Evolutionary conservation across 2,113 vertebrate species (phyloP), one percentile per base, ranked within the genome.

Genomic region (Typhlomys cinereus): DNA sequence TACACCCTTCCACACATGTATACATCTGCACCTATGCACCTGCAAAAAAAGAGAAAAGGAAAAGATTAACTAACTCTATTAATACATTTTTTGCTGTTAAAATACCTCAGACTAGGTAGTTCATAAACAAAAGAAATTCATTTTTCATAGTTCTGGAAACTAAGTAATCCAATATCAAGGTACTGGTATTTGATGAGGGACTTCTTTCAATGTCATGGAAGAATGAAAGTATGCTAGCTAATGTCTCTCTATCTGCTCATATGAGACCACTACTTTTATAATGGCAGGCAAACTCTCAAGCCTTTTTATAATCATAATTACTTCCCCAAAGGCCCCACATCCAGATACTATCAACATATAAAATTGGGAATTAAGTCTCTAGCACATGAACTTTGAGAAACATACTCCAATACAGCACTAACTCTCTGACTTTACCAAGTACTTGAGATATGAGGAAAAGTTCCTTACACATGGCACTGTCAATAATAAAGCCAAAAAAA

Each of bases 401-500:
- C 20, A 44, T 34, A 79, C 62, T 80, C 14, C 79, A 62, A 71
- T 44, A 62, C 31, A 71, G n/a, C 9, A 92, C 52, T 21, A 71
- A 36, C 13, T 73, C 36, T 92, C 41, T 41, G 48, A 62, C 18
- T 92, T 92, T 80, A 41, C 52, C 66, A 48, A 83, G 64, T 69
- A 81, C 36, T 81, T 88, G 52, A 34, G 23, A 17, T 52, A 25
- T 34, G 27, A n/a, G 27, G n/a, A 59, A 85, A 31, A 78, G 64
- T 82, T 93, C n/a, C n/a, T 85, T 76, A 57, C 10, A 80, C 8
- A 8, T 23, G 10, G 25, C 20, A 64, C 39, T 79, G 80, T 70
- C 41, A 54, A 10, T 92, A 89, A n/a, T 85, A 79, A 93, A 95
- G 61, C 61, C 48, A 75, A 73, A 76, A n/a, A 86, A 81, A 90